Conservation (phyloP, 2,113 vertebrate species). For the Reinhardtius hippoglossoides region DNA sequence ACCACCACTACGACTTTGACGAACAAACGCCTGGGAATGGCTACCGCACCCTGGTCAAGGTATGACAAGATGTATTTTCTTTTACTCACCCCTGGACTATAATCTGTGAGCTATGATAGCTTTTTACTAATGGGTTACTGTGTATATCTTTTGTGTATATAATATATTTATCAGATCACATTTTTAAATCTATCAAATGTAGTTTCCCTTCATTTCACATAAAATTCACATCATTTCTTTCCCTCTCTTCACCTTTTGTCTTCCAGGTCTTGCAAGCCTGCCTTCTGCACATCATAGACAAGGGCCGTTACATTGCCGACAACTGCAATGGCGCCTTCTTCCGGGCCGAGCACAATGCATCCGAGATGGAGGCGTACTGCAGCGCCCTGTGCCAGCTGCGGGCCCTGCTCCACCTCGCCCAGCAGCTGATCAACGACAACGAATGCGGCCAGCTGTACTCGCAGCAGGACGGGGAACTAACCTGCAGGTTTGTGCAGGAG, state of each 20-base stretch:
- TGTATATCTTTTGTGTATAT: too few relatives aligned
- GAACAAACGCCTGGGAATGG: conserved; percentile 71
- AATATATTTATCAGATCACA: too few relatives aligned
- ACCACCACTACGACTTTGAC: conserved; percentile 76
- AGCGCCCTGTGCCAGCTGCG: conserved; percentile 90
- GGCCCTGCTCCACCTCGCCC: conserved; percentile 87
- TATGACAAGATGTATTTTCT: conserved; percentile 9
- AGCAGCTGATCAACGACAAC: conserved; percentile 85
- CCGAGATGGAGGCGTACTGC: conserved; percentile 90
- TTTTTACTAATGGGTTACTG: neutral
- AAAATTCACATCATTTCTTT: conserved; percentile 34
- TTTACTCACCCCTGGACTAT: neutral
- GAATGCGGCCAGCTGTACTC: conserved; percentile 84
- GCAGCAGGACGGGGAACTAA: conserved; percentile 78
- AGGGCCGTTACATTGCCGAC: conserved; percentile 86
- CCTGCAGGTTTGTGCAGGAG: conserved; percentile 84
- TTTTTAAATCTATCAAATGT: too few relatives aligned
- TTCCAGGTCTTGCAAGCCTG: conserved; percentile 85
- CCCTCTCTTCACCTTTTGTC: conserved; percentile 23
- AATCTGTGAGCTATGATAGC: neutral
- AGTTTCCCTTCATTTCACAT: neutral
- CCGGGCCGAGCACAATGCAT: conserved; percentile 86
- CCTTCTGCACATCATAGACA: conserved; percentile 87
- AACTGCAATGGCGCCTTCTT: conserved; percentile 88
- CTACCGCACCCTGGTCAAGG: conserved; percentile 78